Evolutionary conservation across 1,140 invertebrate genomes (phyloP).

Genomic region (Brachionus paranguensis): DNA sequence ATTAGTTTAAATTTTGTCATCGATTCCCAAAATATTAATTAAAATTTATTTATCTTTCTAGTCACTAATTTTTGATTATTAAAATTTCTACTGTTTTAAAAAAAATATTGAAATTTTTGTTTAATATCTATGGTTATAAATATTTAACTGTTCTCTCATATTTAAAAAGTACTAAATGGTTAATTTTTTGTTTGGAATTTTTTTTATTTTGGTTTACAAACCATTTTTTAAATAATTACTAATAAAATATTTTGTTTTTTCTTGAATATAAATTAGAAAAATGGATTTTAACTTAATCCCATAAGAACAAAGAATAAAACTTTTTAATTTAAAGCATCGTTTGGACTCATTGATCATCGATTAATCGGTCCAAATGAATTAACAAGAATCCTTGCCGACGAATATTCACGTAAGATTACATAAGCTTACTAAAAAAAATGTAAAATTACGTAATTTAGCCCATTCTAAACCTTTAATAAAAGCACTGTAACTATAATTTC

Average conservation of each 20-base stretch:
- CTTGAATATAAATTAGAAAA: background rate
- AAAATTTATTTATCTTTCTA: background rate
- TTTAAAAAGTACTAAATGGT: background rate
- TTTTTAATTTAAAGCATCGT: no score
- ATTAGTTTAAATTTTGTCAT: background rate
- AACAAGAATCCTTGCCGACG: no score
- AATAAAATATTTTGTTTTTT: background rate
- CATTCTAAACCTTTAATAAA: no score
- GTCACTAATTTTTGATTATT: background rate
- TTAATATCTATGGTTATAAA: background rate
- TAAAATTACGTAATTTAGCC: no score
- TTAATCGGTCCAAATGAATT: no score
- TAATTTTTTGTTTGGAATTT: background rate
- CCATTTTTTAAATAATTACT: background rate
- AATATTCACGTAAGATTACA: no score
- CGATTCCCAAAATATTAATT: background rate
- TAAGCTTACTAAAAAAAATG: no score
- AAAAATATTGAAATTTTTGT: background rate
- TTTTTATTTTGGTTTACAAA: background rate
- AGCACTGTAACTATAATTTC: no score
- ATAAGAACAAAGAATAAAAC: no score
- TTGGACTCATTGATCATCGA: no score
- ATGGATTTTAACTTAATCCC: background rate
- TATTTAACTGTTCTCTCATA: background rate
- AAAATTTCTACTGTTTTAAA: background rate